Evolutionary conservation across 2,113 vertebrate genomes (phyloP).

Genomic region (Psilopogon haemacephalus): DNA sequence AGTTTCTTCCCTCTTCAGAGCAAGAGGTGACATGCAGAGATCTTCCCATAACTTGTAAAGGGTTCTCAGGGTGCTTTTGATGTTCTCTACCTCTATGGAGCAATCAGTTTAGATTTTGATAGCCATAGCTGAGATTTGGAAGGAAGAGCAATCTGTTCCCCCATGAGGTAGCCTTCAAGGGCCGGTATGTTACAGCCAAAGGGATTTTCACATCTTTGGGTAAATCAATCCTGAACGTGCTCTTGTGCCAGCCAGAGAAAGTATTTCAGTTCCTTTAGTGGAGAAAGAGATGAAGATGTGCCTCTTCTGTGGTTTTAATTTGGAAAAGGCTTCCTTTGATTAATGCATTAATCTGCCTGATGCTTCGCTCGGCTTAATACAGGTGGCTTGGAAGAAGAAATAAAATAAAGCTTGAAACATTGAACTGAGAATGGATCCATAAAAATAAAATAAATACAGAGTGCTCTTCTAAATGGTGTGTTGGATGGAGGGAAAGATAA

Average conservation of each 20-base stretch:
- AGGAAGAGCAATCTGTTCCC: not conserved
- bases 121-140: not conserved
- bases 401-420: not conserved
- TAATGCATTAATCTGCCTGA: not conserved
- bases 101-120: not conserved
- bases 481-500: not conserved
- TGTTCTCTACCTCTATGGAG: not conserved
- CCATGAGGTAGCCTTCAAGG: not conserved
- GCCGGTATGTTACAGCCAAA: no score
- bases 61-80: not conserved
- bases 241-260: not conserved
- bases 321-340: not conserved
- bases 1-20: not conserved
- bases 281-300: not conserved
- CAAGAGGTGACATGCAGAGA: not conserved
- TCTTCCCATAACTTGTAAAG: not conserved
- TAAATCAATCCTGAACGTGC: not conserved
- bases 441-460: not conserved
- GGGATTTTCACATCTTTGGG: not conserved
- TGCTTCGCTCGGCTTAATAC: not conserved
- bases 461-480: not conserved
- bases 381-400: not conserved
- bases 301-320: not conserved
- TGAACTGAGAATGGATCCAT: not conserved
- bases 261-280: not conserved